Evolutionary conservation across 2,888 invertebrate species (phyloP), one percentile per base, ranked within the genome.

Genomic region (Chaetoderma sp.): DNA sequence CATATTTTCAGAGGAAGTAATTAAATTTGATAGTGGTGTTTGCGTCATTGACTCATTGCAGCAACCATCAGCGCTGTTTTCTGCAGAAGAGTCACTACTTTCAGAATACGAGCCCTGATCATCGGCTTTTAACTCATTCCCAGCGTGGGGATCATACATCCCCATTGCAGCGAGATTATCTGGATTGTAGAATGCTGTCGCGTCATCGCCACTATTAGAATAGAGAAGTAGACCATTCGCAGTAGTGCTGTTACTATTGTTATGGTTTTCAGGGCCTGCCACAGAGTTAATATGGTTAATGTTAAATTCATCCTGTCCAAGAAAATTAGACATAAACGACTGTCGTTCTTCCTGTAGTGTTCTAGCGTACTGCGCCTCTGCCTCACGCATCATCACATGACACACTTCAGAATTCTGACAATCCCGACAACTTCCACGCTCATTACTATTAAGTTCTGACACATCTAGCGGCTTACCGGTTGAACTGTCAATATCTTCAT

Each of bases 401-500:
- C 80, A 80, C 52, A 84, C 77, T 52, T 83, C 83, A 2, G 82
- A 78, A 70, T 82, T 83, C 70, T 84, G 83, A 68, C 86, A 86
- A 63, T 86, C 86, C 0, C 83, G 74, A 70, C 86, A 86, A 55
- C 83, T 82, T 16, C 86, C 86, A 4, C 70, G 68, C 68, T 85
- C 85, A 57, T 84, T 86, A 70, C 84, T 84, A 70, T 86, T 86
- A 68, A 78, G 85, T 56, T 77, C 72, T n/a, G 71, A 67, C 60
- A 77, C 57, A 63, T 81, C 79, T 82, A 96, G 95, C 13, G 39
- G 67, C 67, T 13, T 28, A 23, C 50, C 58, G 13, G 50, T 25
- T 47, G 6, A 6, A 32, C 78, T 68, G 45, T 78, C 77, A 49
- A 76, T 77, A 32, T 79, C 63, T 18, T 60, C 28, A 21, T 25